Base-by-base conservation (phyloP, 2,888 invertebrate genomes). In the Microctonus brassicae region DNA sequence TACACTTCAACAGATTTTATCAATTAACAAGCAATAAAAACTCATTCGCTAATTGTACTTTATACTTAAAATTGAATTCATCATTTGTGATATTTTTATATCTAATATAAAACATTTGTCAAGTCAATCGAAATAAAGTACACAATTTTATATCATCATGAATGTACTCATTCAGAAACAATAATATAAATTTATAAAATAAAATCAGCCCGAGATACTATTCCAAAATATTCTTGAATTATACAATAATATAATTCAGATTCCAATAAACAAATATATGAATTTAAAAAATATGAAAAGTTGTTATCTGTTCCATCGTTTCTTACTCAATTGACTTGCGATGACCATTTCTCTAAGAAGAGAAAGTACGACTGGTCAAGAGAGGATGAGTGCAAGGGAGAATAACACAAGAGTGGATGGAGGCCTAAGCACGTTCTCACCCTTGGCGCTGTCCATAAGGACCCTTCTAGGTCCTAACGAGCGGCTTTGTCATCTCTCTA, bases 391-490 rank as follows among this genome's bases (percentile, higher is more conserved):
- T 60, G 60, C 24, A 53, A 24, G 36, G 63, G 47, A 47, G 60
- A 39, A 47, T 58, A 64, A 71, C 63, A 62, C 53, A 20, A 70
- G 63, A 62, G 13, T 58, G 72, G 83, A 83, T 83, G 77, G 81
- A 82, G 83, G 83, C 83, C 85, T 82, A 83, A 87, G 87, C 87
- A 87, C 87, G 87, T 87, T 87, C 85, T 87, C 87, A 86, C 86
- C 87, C 87, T 87, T 87, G 85, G 86, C 81, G 81, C 78, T 81
- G 79, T 79, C 78, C 80, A 80, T 83, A 85, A 87, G 86, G 86
- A 86, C 86, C 85, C 87, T 87, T 79, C 81, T 82, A 82, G 82
- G 81, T 80, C 84, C 86, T 87, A 87, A 87, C 87, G 87, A 87
- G 86, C 85, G 81, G 86, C 86, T 87, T 86, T 87, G 87, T 86